phyloP scores from a whole-genome alignment of 1,140 invertebrate genomes.

The Ooceraea biroi region DNA sequence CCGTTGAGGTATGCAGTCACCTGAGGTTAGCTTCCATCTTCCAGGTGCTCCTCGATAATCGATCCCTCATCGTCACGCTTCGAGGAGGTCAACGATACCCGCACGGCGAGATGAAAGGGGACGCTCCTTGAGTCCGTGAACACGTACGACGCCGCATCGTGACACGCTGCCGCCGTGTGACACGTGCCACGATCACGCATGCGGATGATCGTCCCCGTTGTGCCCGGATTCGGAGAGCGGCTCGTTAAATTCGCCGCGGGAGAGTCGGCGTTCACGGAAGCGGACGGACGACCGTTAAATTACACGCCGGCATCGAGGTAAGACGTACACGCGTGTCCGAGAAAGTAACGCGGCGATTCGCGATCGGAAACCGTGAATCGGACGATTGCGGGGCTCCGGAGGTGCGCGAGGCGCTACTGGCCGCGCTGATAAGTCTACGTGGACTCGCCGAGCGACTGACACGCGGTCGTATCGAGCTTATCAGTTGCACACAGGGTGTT shows the following conservation, averaged over 20 bases:
- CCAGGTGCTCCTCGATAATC: no score
- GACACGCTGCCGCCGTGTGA: not conserved
- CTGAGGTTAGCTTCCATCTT: no score
- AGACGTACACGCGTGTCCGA: not conserved
- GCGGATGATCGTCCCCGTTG: not conserved
- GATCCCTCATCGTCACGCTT: not conserved
- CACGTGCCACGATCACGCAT: slow-evolving; percentile 15
- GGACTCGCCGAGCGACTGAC: slow-evolving; percentile 63
- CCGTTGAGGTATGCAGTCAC: no score
- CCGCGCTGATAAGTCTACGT: slow-evolving; percentile 62
- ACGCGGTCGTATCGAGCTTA: slow-evolving; percentile 53
- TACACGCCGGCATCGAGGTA: not conserved
- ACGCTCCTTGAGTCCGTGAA: slow-evolving; percentile 17
- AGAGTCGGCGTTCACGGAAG: not conserved
- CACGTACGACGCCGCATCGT: slow-evolving; percentile 12
- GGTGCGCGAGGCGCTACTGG: slow-evolving; percentile 55
- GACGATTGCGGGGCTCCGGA: not conserved
- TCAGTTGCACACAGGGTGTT: slow-evolving; percentile 1
- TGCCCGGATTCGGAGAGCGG: not conserved
- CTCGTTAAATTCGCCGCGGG: not conserved
- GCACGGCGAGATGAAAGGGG: not conserved
- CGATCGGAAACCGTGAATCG: not conserved
- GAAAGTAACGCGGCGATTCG: not conserved
- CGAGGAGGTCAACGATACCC: not conserved
- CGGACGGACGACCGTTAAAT: not conserved